phyloP scores from a whole-genome alignment of 2,888 invertebrate species.

The Diploptera punctata region DNA sequence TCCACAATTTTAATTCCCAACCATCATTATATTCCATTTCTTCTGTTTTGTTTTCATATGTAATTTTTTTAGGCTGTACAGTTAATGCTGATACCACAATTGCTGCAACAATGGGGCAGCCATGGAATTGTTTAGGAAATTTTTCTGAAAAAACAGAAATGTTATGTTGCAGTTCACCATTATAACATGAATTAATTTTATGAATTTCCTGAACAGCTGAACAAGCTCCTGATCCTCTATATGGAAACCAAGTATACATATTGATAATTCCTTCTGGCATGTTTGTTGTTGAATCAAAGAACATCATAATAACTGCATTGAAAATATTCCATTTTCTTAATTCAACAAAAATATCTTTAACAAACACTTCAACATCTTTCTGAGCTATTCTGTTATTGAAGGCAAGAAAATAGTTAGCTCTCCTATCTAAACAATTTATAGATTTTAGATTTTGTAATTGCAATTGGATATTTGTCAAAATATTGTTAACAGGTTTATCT shows the following conservation, averaged over 20 bases:
- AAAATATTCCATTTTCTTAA: neutral
- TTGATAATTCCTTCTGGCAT: too few species aligned
- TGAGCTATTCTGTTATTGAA: too few species aligned
- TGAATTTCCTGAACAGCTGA: neutral
- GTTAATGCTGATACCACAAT: neutral
- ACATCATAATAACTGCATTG: neutral
- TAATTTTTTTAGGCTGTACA: neutral
- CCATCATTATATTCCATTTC: neutral
- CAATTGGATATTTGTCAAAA: too few species aligned
- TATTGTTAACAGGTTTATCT: too few species aligned
- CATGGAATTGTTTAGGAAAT: neutral
- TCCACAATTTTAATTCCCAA: neutral
- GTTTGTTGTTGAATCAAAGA: neutral
- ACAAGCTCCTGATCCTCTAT: neutral
- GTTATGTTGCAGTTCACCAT: neutral
- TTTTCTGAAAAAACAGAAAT: neutral
- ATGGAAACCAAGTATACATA: constrained; percentile 13
- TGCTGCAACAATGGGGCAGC: neutral
- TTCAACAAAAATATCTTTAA: neutral
- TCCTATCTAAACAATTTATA: too few species aligned
- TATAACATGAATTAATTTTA: neutral
- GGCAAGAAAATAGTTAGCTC: too few species aligned
- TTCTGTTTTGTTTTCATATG: neutral
- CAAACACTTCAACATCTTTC: too few species aligned
- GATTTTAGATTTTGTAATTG: too few species aligned